Evolutionary conservation across 92 coral and sea anemone genomes (phyloP).

Genomic region (Zoanthus gigantus): DNA sequence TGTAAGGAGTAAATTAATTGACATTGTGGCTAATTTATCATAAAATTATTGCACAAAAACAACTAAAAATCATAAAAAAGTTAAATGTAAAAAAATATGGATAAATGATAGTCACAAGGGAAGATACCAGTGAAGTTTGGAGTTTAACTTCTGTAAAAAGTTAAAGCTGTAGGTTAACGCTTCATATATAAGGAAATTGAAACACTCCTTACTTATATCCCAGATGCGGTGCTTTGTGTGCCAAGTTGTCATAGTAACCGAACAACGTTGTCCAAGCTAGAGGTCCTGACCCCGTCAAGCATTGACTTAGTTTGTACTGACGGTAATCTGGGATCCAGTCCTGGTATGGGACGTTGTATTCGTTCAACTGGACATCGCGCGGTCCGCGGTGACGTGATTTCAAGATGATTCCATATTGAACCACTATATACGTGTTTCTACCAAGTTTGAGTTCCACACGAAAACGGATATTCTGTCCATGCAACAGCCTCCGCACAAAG

Average conservation of each 20-base stretch:
- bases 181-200: too few relatives aligned
- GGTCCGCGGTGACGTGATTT: slow-evolving; percentile 60
- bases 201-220: slow-evolving; percentile 71
- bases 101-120: too few relatives aligned
- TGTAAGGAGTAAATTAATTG: neutral
- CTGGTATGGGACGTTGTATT: slow-evolving; percentile 64
- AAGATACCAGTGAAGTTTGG: too few relatives aligned
- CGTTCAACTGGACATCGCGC: slow-evolving; percentile 51
- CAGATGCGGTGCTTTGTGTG: slow-evolving; percentile 48
- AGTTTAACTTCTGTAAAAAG: too few relatives aligned
- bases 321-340: slow-evolving; percentile 82
- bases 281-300: slow-evolving; percentile 88
- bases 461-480: slow-evolving; percentile 83
- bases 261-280: slow-evolving; percentile 94
- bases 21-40: too few relatives aligned
- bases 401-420: slow-evolving; percentile 79
- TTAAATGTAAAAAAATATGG: neutral
- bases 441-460: slow-evolving; percentile 75
- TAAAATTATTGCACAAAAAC: too few relatives aligned
- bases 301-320: slow-evolving; percentile 75
- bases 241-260: slow-evolving; percentile 86
- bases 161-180: too few relatives aligned
- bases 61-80: too few relatives aligned
- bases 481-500: slow-evolving; percentile 79
- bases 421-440: slow-evolving; percentile 53